Conservation (phyloP, 2,797 vertebrate species). For the Notamacropus eugenii region DNA sequence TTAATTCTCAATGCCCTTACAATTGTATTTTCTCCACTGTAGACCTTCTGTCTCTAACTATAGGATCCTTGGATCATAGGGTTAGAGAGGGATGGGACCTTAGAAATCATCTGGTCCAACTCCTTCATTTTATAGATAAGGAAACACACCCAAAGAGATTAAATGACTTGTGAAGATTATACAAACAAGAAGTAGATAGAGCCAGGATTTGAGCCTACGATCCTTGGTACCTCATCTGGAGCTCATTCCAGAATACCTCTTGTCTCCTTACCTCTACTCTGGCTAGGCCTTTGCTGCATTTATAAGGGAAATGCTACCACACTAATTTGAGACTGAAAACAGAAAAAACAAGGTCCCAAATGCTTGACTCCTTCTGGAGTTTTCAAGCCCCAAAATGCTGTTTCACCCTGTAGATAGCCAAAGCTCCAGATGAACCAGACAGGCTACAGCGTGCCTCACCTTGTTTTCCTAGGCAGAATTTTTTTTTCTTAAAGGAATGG, state of each 20-base stretch:
- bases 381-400: background rate
- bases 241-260: background rate
- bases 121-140: background rate
- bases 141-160: background rate
- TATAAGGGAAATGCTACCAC: conserved; percentile 23
- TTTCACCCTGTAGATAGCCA: conserved; percentile 25
- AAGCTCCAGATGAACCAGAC: conserved; percentile 15
- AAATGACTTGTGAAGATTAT: background rate
- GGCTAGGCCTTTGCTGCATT: conserved; percentile 16
- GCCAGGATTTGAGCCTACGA: background rate
- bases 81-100: background rate
- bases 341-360: background rate
- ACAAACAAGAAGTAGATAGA: background rate
- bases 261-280: conserved; percentile 21
- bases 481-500: background rate
- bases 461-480: conserved; percentile 62
- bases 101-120: background rate
- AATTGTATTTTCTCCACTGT: background rate
- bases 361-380: background rate
- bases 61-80: background rate
- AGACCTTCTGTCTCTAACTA: background rate
- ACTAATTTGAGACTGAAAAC: conserved; percentile 1
- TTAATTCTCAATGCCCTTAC: background rate
- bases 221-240: background rate
- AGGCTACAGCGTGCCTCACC: conserved; percentile 35